Evolutionary conservation across 2,113 vertebrate genomes (phyloP).

Genomic region (Chaenocephalus aceratus): DNA sequence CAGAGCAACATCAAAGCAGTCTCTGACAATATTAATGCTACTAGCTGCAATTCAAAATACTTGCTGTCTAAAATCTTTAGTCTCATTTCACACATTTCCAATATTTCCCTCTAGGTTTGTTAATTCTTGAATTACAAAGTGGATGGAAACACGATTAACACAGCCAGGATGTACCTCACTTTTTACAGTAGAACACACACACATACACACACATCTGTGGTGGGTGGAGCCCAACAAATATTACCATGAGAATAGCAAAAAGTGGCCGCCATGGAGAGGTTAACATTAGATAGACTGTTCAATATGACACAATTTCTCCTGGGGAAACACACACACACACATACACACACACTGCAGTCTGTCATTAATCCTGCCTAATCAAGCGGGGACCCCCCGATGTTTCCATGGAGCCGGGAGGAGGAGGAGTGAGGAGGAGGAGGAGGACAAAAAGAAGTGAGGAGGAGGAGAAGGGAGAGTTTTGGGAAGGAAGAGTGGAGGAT

Average conservation of each 20-base stretch:
- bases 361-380: conserved; percentile 85
- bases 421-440: conserved; percentile 50
- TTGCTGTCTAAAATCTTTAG: background rate
- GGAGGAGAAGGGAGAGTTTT: conserved; percentile 43
- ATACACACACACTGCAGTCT: conserved; percentile 53
- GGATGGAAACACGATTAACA: conserved; percentile 29
- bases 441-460: conserved; percentile 45
- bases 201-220: conserved; percentile 60
- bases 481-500: conserved; percentile 35
- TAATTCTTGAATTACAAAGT: conserved; percentile 8
- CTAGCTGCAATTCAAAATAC: background rate
- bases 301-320: conserved; percentile 72
- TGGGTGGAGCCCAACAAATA: conserved; percentile 64
- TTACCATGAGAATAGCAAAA: conserved; percentile 81
- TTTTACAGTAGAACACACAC: conserved; percentile 35
- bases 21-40: too few species aligned
- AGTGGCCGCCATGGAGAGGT: conserved; percentile 78
- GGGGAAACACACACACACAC: conserved; percentile 55
- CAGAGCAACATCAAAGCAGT: too few species aligned
- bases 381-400: conserved; percentile 80
- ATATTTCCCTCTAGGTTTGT: background rate
- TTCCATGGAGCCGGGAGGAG: conserved; percentile 67
- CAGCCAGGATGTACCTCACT: background rate
- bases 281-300: conserved; percentile 81
- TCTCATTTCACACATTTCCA: conserved; percentile 9